Conservation (phyloP, 2,888 invertebrate species). For the Stramonita haemastoma region DNA sequence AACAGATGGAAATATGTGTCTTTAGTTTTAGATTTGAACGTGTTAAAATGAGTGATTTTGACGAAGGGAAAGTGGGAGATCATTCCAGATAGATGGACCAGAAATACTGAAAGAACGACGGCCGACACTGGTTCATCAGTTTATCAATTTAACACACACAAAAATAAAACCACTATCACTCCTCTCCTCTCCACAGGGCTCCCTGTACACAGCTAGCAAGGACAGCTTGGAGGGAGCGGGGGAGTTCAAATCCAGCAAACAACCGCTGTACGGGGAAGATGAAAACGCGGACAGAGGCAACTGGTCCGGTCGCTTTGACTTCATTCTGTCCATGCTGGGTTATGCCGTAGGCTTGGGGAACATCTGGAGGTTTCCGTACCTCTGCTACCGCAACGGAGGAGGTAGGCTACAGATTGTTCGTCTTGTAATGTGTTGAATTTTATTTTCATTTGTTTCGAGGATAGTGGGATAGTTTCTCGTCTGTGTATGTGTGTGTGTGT, state of each 20-base stretch:
- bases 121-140: neutral
- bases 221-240: slow-evolving; percentile 22
- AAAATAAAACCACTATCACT: neutral
- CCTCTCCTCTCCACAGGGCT: neutral
- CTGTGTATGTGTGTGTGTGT: neutral
- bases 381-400: slow-evolving; percentile 37
- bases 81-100: too few species aligned
- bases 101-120: too few species aligned
- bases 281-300: slow-evolving; percentile 67
- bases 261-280: slow-evolving; percentile 60
- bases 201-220: neutral
- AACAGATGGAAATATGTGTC: too few species aligned
- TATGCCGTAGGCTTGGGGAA: slow-evolving; percentile 71
- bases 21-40: too few species aligned
- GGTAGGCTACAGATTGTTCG: neutral
- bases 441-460: neutral
- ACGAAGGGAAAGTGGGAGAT: too few species aligned
- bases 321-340: slow-evolving; percentile 64
- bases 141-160: neutral
- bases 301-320: slow-evolving; percentile 70
- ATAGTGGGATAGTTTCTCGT: neutral
- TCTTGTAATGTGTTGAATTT: neutral
- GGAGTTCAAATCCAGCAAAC: slow-evolving; percentile 47
- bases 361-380: slow-evolving; percentile 80
- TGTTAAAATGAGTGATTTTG: too few species aligned